These are phyloP conservation scores for Chloropsis hardwickii DNA, from an alignment of 2,113 vertebrate species.

Conservation along the genomic window DNA sequence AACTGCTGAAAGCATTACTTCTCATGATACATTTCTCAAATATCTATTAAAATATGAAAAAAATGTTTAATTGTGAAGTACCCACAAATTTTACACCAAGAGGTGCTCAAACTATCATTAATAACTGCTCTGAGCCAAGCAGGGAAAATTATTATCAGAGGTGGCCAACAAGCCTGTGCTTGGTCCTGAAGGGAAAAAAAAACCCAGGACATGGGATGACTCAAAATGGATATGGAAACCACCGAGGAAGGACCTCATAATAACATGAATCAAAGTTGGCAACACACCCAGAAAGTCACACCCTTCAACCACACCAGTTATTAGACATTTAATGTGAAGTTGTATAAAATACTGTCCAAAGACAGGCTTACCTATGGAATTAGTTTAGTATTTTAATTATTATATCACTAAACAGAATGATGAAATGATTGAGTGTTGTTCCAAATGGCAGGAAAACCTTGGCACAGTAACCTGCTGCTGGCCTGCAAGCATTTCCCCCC, in stretches of 20 bases:
- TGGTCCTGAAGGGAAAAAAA: fast-evolving
- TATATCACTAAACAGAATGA: neutral
- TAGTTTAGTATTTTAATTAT: neutral
- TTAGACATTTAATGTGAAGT: neutral
- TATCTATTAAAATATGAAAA: neutral
- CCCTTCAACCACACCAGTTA: neutral
- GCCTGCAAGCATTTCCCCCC: neutral
- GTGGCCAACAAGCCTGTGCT: neutral
- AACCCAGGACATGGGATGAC: neutral
- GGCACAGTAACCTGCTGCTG: neutral
- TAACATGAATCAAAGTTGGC: neutral
- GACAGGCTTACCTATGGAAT: neutral
- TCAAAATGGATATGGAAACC: neutral
- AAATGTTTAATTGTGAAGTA: neutral
- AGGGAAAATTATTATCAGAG: neutral
- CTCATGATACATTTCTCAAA: neutral
- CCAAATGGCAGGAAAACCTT: neutral
- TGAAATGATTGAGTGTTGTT: neutral
- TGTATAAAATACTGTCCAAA: neutral
- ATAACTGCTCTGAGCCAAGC: neutral
- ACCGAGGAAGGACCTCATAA: neutral
- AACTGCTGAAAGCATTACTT: neutral
- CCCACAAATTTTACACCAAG: neutral
- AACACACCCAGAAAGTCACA: neutral
- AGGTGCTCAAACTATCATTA: neutral